Conservation (phyloP, 2,888 invertebrate species). For the Melanophora roralis region DNA sequence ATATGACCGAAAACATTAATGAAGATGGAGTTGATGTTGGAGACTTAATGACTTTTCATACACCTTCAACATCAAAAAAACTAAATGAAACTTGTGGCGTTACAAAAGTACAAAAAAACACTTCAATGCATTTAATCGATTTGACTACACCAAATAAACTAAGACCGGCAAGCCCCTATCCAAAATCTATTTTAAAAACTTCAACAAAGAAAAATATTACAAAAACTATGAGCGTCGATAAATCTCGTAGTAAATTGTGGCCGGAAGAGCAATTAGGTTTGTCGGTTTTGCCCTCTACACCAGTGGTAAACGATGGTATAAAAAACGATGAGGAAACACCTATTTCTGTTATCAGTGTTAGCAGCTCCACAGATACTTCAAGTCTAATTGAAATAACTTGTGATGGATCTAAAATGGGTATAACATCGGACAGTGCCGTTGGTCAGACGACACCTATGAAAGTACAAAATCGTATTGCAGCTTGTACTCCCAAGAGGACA, state of each 20-base stretch:
- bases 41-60: slow-evolving; percentile 67
- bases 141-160: slow-evolving; percentile 72
- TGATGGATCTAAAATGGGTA: slow-evolving; percentile 43
- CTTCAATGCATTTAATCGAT: slow-evolving; percentile 75
- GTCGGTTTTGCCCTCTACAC: slow-evolving; percentile 39
- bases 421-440: slow-evolving; percentile 4
- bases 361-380: slow-evolving; percentile 68
- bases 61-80: slow-evolving; percentile 70
- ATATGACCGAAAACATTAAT: slow-evolving; percentile 65
- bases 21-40: slow-evolving; percentile 63
- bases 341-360: slow-evolving; percentile 64
- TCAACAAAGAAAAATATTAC: slow-evolving; percentile 41
- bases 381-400: slow-evolving; percentile 69
- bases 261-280: slow-evolving; percentile 38
- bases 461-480: background rate
- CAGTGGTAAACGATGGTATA: background rate
- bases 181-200: slow-evolving; percentile 50
- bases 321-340: slow-evolving; percentile 51
- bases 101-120: slow-evolving; percentile 40
- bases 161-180: slow-evolving; percentile 33
- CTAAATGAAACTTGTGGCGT: background rate
- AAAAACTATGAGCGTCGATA: background rate
- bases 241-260: background rate
- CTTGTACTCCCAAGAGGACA: slow-evolving; percentile 68
- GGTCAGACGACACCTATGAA: slow-evolving; percentile 62